Evolutionary conservation across 2,797 vertebrate species (phyloP), one percentile per base, ranked within the genome.

Genomic region (Urosaurus nigricauda): DNA sequence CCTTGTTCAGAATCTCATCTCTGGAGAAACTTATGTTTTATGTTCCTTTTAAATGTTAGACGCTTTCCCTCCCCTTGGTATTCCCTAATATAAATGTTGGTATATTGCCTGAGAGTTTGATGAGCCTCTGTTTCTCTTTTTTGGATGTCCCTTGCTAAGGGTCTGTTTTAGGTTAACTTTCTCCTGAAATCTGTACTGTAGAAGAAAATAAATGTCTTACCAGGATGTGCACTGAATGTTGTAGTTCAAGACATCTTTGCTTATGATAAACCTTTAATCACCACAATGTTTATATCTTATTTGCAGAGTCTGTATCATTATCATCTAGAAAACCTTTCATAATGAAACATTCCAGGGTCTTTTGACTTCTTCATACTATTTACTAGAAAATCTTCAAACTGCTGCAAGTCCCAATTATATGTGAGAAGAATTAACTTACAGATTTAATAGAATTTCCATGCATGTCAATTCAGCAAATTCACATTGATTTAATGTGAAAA

Each of bases 1-100:
- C 83, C 80, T 40, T 79, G 75, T 5, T 93, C 93, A 7, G 86
- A 73, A 91, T 0, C 0, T 21, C 47, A 84, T 83, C 83, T 87
- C 9, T 0, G 79, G 93, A 75, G 89, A 73, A 26, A 0, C 19
- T 35, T 1, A 0, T 87, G 79, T 24, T 92, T 93, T 85, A 82
- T 92, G 73, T 43, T 78, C 71, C 89, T 68, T 77, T 87, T 88
- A 86, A 92, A 94, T 89, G 75, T 32, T 68, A 82, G 60, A 90
- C 83, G 51, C 87, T 89, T 58, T 1, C 32, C 56, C 13, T 0
- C 0, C 6, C 16, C 43, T 14, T 65, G 29, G 4, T 65, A 32
- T 65, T 51, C 74, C 19, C 1, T 51, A 79, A 86, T 47, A 51
- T 78, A 29, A 86, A 19, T 26, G 7, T 65, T 40, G 74, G 63